Conservation (phyloP, 2,113 vertebrate species). For the Aleadryas rufinucha region DNA sequence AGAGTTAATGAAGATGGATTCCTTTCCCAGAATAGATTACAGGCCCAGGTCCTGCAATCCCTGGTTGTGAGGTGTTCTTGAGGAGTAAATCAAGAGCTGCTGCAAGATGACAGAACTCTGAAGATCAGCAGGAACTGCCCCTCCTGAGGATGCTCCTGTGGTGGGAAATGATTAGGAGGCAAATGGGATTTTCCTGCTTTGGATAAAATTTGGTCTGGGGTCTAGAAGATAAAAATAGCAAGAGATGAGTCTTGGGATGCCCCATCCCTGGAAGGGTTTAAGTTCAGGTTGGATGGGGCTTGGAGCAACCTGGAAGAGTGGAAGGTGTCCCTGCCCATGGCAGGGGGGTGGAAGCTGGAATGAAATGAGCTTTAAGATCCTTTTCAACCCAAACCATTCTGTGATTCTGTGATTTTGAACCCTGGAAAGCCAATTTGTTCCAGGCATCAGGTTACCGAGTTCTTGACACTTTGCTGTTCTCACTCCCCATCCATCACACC, state of each 20-base stretch:
- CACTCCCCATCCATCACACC: not conserved
- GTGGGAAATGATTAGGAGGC: not conserved
- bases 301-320: not conserved
- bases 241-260: not conserved
- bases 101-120: not conserved
- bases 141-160: not conserved
- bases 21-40: not conserved
- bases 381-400: not conserved
- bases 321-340: not conserved
- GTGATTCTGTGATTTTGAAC: not conserved
- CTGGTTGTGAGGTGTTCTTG: not conserved
- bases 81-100: not conserved
- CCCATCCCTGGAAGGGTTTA: not conserved
- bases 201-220: not conserved
- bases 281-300: rapidly evolving
- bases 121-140: not conserved
- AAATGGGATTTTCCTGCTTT: not conserved
- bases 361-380: not conserved
- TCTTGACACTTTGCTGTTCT: not conserved
- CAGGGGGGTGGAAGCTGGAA: not conserved
- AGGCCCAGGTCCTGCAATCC: not conserved
- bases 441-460: not conserved
- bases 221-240: not conserved
- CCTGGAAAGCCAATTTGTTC: not conserved
- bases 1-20: slow-evolving; percentile 44